phyloP scores from a whole-genome alignment of 2,113 vertebrate species.

The Coreoperca whiteheadi region DNA sequence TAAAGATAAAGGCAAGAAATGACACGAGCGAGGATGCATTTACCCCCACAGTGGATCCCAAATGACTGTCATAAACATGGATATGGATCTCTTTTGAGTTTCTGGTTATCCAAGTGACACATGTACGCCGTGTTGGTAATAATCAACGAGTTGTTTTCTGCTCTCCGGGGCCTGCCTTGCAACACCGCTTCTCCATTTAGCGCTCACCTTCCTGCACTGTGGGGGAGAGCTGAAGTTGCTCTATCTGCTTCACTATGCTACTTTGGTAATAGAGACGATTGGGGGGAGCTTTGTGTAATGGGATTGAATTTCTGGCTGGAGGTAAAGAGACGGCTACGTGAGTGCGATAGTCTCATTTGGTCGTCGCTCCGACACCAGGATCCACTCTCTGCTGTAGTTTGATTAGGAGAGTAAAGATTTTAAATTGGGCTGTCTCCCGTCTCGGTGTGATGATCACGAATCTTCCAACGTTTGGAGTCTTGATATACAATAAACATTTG shows the following conservation, averaged over 20 bases:
- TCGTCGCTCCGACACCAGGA: conserved; percentile 30
- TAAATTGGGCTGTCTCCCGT: rapidly evolving
- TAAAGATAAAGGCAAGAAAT: not conserved
- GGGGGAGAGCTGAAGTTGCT: conserved; percentile 22
- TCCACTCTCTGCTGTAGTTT: not conserved
- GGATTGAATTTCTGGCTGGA: conserved; percentile 62
- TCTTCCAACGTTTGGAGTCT: not conserved
- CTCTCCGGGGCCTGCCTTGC: conserved; percentile 1
- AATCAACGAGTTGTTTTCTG: conserved; percentile 42
- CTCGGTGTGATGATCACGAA: not conserved
- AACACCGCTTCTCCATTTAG: conserved; percentile 11
- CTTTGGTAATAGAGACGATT: conserved; percentile 57
- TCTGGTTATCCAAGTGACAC: conserved; percentile 30
- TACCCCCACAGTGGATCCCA: not conserved
- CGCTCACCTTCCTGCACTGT: conserved; percentile 33
- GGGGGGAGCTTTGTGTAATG: conserved; percentile 54
- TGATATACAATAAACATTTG: not conserved
- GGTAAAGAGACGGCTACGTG: conserved; percentile 35
- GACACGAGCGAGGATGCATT: not conserved
- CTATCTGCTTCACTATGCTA: conserved; percentile 39
- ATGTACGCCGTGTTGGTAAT: conserved; percentile 16
- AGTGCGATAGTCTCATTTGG: conserved; percentile 12
- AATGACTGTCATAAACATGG: conserved; percentile 9
- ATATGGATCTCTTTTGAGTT: not conserved
- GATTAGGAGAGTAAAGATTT: not conserved